Conservation (phyloP, 2,888 invertebrate species). For the Cosmorhoe ocellata region DNA sequence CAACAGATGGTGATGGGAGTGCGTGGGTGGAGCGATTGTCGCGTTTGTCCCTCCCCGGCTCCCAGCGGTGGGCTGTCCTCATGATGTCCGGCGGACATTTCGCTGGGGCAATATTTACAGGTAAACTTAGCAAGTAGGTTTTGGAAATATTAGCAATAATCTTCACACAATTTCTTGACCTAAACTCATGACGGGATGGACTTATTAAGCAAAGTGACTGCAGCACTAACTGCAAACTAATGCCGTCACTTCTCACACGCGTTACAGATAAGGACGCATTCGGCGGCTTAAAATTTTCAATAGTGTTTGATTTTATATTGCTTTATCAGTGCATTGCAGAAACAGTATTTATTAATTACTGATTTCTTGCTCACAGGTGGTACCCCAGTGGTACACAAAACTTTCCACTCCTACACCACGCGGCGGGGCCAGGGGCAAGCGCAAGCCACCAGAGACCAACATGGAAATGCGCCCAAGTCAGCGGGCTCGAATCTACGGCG, state of each 20-base stretch:
- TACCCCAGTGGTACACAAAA: constrained; percentile 80
- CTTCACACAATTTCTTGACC: no score
- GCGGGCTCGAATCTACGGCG: constrained; percentile 91
- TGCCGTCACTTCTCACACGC: no score
- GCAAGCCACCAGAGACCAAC: constrained; percentile 85
- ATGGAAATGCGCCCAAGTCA: constrained; percentile 86
- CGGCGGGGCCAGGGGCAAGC: constrained; percentile 92
- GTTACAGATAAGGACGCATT: no score
- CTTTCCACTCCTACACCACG: constrained; percentile 92
- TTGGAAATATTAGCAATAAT: no score
- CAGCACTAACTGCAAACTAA: no score
- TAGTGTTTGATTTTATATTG: no score
- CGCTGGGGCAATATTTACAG: constrained; percentile 64
- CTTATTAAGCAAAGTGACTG: no score
- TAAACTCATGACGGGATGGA: no score
- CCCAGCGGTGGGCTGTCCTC: constrained; percentile 86
- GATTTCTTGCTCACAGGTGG: neutral
- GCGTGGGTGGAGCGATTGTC: constrained; percentile 67
- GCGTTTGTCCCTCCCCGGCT: constrained; percentile 64
- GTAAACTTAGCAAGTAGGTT: constrained; percentile 1
- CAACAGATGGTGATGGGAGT: constrained; percentile 69
- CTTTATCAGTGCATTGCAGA: no score
- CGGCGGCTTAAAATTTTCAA: no score
- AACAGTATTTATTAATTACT: neutral
- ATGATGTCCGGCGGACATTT: constrained; percentile 91